A percentile compares a stretch with the other conserved stretches of the same genome.
Conservation (phyloP, 2,797 vertebrate genomes). For the Gephyroberyx darwinii region DNA sequence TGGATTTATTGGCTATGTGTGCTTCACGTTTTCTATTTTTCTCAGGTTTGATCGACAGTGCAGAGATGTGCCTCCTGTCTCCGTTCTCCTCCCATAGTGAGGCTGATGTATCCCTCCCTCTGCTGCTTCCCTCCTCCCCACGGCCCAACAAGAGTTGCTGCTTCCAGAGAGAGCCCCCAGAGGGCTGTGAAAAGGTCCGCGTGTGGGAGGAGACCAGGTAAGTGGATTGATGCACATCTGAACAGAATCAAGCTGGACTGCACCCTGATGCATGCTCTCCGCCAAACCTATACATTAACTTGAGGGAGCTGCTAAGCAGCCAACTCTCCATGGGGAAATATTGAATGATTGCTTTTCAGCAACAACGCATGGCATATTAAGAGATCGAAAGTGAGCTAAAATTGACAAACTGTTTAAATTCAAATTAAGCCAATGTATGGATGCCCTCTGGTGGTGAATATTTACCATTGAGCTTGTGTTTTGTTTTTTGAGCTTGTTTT, state of each 20-base stretch:
- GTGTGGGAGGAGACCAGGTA: constrained; percentile 80
- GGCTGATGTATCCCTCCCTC: constrained; percentile 72
- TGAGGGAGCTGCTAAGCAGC: background rate
- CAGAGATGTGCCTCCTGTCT: constrained; percentile 75
- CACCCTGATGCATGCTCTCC: no score
- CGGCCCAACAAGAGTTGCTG: constrained; percentile 90
- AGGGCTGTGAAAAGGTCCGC: constrained; percentile 88
- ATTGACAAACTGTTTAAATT: background rate
- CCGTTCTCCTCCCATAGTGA: constrained; percentile 73
- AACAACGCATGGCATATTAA: no score
- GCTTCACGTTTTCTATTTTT: background rate
- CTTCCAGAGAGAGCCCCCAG: constrained; percentile 91
- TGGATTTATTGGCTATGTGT: no score
- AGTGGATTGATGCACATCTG: background rate
- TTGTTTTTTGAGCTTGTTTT: no score
- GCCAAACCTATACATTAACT: background rate
- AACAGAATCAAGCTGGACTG: background rate
- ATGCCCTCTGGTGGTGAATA: constrained; percentile 34
- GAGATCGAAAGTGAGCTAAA: no score
- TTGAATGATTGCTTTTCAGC: background rate
- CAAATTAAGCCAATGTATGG: background rate
- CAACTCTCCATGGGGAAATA: no score
- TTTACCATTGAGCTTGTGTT: background rate
- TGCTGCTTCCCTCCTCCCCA: constrained; percentile 85
- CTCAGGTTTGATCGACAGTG: constrained; percentile 51